These are phyloP conservation scores for Drosophila meridionalis DNA, from an alignment of 2,888 invertebrate species.

Conservation along the genomic window DNA sequence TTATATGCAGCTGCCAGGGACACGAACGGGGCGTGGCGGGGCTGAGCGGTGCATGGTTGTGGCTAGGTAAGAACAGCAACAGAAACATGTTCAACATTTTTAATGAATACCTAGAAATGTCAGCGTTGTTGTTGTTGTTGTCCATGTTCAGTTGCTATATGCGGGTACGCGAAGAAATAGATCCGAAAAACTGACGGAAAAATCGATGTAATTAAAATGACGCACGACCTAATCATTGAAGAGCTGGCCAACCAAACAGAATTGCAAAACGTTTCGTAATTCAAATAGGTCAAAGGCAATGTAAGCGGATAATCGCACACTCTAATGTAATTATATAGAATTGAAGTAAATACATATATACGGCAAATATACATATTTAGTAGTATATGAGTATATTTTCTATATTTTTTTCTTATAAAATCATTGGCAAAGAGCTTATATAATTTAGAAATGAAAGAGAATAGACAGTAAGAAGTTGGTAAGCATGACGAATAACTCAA, in stretches of 20 bases:
- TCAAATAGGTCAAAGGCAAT: constrained; percentile 22
- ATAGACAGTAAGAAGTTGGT: background rate
- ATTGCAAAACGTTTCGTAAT: constrained; percentile 16
- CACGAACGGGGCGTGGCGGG: background rate
- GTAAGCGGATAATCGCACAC: constrained; percentile 5
- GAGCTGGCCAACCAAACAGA: background rate
- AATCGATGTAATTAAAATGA: constrained; percentile 62
- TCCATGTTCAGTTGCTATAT: constrained; percentile 29
- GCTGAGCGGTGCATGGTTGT: background rate
- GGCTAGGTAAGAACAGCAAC: constrained; percentile 3
- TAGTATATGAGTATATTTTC: too few species aligned
- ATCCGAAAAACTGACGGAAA: constrained; percentile 43
- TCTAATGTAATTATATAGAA: background rate
- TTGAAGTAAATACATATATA: background rate
- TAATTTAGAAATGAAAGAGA: background rate
- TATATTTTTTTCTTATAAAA: background rate
- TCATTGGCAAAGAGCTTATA: background rate
- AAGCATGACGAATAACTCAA: too few species aligned
- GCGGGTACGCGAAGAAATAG: constrained; percentile 23
- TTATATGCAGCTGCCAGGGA: constrained; percentile 36
- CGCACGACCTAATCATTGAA: constrained; percentile 32
- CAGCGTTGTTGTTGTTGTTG: constrained; percentile 12
- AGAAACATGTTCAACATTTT: constrained; percentile 45
- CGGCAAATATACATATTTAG: background rate
- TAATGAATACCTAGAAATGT: constrained; percentile 69